phyloP scores from a whole-genome alignment of 2,113 vertebrate genomes.

The Proteles cristata region DNA sequence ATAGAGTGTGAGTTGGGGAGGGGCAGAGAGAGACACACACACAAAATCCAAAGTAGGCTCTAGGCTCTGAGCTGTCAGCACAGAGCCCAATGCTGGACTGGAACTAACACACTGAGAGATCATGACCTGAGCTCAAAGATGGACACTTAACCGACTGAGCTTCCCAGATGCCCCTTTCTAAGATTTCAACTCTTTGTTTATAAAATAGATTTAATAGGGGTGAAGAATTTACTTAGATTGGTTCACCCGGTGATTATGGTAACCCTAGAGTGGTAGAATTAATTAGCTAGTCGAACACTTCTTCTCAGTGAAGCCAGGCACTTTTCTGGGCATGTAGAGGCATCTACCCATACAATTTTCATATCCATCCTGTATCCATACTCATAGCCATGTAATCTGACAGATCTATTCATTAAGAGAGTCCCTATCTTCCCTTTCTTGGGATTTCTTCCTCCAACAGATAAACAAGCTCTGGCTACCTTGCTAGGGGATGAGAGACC shows the following conservation, averaged over 20 bases:
- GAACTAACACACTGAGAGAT: no score
- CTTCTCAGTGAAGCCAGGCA: neutral
- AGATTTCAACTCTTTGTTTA: conserved; percentile 32
- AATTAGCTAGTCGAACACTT: neutral
- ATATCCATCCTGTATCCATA: neutral
- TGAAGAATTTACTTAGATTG: conserved; percentile 19
- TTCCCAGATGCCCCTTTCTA: no score
- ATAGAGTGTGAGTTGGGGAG: no score
- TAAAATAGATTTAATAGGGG: neutral
- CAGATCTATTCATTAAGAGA: neutral
- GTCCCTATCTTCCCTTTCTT: neutral
- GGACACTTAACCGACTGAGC: no score
- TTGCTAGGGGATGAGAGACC: neutral
- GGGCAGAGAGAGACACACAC: no score
- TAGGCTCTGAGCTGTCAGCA: no score
- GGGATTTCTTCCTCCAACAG: neutral
- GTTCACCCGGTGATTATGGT: conserved; percentile 6
- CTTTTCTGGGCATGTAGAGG: neutral
- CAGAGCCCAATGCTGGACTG: no score
- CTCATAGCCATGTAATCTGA: neutral
- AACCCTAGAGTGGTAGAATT: neutral
- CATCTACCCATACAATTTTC: neutral
- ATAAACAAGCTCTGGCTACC: neutral
- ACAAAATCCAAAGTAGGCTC: no score
- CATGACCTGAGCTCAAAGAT: no score